Base-by-base conservation (phyloP, 2,113 vertebrate genomes). In the Antennarius striatus region DNA sequence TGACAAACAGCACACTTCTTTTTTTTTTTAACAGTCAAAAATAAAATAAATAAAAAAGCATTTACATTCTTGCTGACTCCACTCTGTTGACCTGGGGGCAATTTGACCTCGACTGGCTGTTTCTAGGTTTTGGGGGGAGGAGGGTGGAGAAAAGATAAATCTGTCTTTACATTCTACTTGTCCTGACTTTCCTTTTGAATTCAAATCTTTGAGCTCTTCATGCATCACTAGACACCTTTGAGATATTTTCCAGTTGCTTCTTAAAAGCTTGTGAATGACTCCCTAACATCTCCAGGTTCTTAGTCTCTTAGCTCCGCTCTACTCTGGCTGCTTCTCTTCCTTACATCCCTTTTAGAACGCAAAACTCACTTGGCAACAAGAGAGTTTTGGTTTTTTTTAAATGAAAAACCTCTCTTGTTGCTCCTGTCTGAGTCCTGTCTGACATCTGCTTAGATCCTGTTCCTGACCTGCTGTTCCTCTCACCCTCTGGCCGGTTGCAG, bases 231-330 rank as follows among this genome's bases (percentile, higher is more conserved):
- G 48, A 50, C 10, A 2, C 71, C 58, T 76, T 60, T 58, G 72
- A 75, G 63, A 73, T 62, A 74, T 82, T 85, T 85, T 2, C 70
- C 60, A 67, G 64, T 55, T 71, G 12, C 53, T 8, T 4, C 47
- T 78, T 77, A 64, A 88, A 77, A 80, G 73, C 73, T 67, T 66
- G 75, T 76, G 71, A 79, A 63, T 75, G 67, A 83, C 63, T 80
- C 53, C n/a, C 56, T 22, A 30, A 61, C 66, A 28, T 77, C 51
- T 72, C 53, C 57, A 40, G 56, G 40, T 56, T 72, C 66, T 75
- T 75, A 71, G 56, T 81, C 64, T 79, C 51, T 56, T 52, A 57
- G 5, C 46, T 66, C 60, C 14, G 40, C 64, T 57, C 46, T 68
- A 65, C 54, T 71, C 50, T 75, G 54, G 22, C 22, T 53, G 28